Base-by-base conservation (phyloP, 2,888 invertebrate genomes). In the Argyresthia albistria region DNA sequence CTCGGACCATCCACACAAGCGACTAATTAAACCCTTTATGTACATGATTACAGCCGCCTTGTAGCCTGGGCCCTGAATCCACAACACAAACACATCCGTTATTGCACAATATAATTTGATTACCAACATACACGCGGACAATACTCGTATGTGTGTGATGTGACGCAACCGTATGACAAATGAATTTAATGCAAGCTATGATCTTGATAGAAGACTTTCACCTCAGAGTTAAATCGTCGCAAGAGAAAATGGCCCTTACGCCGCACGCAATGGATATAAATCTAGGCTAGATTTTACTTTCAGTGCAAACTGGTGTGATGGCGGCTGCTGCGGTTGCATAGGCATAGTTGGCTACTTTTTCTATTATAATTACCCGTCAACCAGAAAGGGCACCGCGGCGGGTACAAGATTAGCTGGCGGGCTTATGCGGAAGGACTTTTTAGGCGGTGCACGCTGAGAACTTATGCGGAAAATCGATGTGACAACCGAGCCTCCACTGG, bases 391-490 rank as follows among this genome's bases (percentile, higher is more conserved):
- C 36, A 14, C n/a, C 37, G 37, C 37, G 65, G 37, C 37, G 65
- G 57, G 64, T 62, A 59, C 37, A 37, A 12, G 48, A 37, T 37
- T 14, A 37, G 37, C 37, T 12, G 73, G 76, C 76, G 72, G 69
- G 78, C 76, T 77, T 78, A 74, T 68, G 66, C 74, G 78, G 80
- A 80, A 80, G 78, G 73, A 79, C 77, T 66, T 77, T 80, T 80
- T 79, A 76, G 77, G 80, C 70, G 69, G 64, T 15, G 51, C 37
- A 62, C 59, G 69, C 25, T 25, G 66, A 66, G 60, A 59, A 67
- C 73, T 65, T 68, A 70, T 66, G 67, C 68, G 65, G 73, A 66
- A 67, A 71, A 69, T 71, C 71, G 69, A 69, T 66, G 68, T 76
- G 79, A 77, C 79, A 76, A 67, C 63, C 59, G 53, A 16, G 50